A percentile compares a stretch with the other conserved stretches of the same genome.
phyloP scores from a whole-genome alignment of 2,888 invertebrate species.

The Fragum sueziense region DNA sequence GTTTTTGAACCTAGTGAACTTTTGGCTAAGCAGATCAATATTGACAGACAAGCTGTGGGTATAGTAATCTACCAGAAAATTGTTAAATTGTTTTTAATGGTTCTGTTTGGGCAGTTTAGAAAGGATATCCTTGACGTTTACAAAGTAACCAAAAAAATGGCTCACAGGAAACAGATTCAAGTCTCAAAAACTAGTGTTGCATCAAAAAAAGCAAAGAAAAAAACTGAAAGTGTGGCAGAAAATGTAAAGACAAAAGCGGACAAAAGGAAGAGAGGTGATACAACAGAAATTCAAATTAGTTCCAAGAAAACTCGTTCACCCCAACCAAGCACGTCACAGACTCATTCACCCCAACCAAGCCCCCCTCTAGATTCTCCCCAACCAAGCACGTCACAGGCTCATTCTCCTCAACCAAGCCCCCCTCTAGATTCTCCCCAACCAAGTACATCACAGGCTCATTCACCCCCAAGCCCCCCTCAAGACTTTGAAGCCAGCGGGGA shows the following conservation, averaged over 20 bases:
- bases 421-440: not conserved
- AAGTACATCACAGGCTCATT: not conserved
- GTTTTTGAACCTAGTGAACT: not conserved
- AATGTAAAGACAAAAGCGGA: not conserved
- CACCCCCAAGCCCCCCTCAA: not conserved
- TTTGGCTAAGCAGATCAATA: not conserved
- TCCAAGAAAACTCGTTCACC: not conserved
- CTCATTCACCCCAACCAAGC: not conserved
- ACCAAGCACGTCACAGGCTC: not conserved
- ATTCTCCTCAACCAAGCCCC: not conserved
- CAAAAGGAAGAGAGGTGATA: not conserved
- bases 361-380: not conserved
- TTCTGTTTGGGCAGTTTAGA: slow-evolving; percentile 40
- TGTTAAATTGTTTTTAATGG: slow-evolving; percentile 28
- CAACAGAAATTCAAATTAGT: not conserved
- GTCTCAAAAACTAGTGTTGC: not conserved
- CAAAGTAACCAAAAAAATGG: slow-evolving; percentile 17
- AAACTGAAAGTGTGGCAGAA: not conserved
- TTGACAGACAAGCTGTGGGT: not conserved
- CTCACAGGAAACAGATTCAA: slow-evolving; percentile 19
- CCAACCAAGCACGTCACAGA: not conserved
- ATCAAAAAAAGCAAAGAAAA: not conserved
- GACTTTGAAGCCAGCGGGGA: not conserved
- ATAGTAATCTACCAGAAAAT: slow-evolving; percentile 29
- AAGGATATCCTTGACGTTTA: slow-evolving; percentile 27